A percentile compares a stretch with the other conserved stretches of the same genome.
Evolutionary conservation across 2,888 invertebrate genomes (phyloP).

Genomic region (Drosophila nr. fundita): DNA sequence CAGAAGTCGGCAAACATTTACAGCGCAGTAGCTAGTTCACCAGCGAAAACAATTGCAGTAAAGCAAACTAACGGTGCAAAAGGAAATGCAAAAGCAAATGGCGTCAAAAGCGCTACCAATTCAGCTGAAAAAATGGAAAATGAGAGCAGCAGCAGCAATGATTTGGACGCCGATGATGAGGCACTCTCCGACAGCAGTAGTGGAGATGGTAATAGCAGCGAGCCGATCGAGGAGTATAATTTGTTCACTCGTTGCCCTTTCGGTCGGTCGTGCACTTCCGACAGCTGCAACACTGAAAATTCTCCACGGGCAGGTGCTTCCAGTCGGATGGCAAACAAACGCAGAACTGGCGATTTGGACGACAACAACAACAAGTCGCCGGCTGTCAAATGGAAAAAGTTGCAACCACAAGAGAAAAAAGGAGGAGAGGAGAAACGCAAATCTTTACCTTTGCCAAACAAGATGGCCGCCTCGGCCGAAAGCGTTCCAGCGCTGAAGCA

Average conservation of each 20-base stretch:
- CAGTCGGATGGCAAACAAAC: slow-evolving; percentile 16
- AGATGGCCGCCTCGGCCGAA: background rate
- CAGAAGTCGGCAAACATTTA: background rate
- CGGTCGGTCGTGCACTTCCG: background rate
- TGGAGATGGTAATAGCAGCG: background rate
- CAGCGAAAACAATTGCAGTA: background rate
- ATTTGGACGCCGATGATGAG: background rate
- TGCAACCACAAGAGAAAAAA: background rate
- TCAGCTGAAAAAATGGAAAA: background rate
- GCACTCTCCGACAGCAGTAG: background rate
- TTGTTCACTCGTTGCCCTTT: background rate
- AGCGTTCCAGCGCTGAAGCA: background rate
- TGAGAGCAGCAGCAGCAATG: background rate
- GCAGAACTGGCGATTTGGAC: slow-evolving; percentile 1
- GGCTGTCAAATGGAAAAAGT: slow-evolving; percentile 11
- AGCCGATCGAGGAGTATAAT: slow-evolving; percentile 2
- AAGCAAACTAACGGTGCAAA: background rate
- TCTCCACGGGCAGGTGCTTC: background rate
- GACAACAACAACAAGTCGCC: slow-evolving; percentile 12
- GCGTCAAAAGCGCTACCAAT: background rate
- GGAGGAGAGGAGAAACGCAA: background rate
- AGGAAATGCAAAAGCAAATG: background rate
- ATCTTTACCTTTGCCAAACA: slow-evolving; percentile 8
- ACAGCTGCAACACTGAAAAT: background rate
- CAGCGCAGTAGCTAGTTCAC: background rate